A percentile compares a stretch with the other conserved stretches of the same genome.
Conservation (phyloP, 2,113 vertebrate genomes). For the Copsychus sechellarum region DNA sequence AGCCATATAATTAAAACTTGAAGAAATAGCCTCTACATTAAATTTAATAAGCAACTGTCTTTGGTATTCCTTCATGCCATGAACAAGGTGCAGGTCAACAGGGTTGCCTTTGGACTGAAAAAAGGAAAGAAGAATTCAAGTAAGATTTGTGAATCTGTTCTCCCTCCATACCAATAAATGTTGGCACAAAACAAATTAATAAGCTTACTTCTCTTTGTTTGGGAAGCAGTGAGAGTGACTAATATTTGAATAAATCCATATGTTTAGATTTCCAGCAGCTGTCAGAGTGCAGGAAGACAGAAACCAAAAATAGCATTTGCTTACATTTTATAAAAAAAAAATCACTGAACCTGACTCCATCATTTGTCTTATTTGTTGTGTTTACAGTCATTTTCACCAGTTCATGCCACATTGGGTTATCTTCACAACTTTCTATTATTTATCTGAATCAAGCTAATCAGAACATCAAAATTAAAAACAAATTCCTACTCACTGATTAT, state of each 20-base stretch:
- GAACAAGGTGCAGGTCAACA: neutral
- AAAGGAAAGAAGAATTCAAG: neutral
- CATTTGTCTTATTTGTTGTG: neutral
- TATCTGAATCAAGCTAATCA: neutral
- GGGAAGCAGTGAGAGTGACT: neutral
- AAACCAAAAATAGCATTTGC: conserved; percentile 8
- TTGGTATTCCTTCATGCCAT: neutral
- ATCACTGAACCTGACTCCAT: neutral
- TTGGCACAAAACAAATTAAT: neutral
- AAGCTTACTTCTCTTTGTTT: neutral
- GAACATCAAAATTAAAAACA: conserved; percentile 21
- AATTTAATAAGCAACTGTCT: neutral
- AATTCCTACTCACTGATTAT: conserved; percentile 5
- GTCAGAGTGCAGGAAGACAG: neutral
- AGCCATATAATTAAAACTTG: neutral
- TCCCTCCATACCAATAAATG: neutral
- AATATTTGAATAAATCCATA: conserved; percentile 43
- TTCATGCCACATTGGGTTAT: neutral
- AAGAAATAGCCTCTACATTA: neutral
- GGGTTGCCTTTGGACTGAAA: neutral
- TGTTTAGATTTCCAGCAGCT: conserved; percentile 9
- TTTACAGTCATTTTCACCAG: conserved; percentile 8
- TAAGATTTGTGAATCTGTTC: neutral
- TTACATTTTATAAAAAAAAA: conserved; percentile 24
- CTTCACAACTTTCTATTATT: conserved; percentile 27